Conservation (phyloP, 1,140 invertebrate species). For the Stegodyphus dumicola region DNA sequence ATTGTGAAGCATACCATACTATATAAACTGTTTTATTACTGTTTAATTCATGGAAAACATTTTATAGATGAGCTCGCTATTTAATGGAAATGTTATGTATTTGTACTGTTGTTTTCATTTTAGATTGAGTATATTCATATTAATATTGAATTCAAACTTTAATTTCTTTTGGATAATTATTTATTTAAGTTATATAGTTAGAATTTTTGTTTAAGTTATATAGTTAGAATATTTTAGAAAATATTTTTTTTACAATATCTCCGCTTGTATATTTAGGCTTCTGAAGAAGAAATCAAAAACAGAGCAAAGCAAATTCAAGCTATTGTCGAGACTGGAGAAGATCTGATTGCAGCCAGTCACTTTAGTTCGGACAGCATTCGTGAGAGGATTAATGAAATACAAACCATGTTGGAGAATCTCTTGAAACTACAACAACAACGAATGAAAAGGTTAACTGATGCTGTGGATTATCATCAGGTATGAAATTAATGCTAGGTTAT, state of each 20-base stretch:
- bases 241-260: background rate
- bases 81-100: background rate
- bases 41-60: too few species aligned
- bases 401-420: slow-evolving; percentile 94
- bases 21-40: too few species aligned
- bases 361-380: slow-evolving; percentile 95
- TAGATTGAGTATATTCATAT: background rate
- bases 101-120: background rate
- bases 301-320: slow-evolving; percentile 92
- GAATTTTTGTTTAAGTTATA: background rate
- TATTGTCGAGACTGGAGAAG: slow-evolving; percentile 90
- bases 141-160: background rate
- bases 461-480: slow-evolving; percentile 96
- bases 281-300: slow-evolving; percentile 94
- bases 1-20: too few species aligned
- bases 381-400: slow-evolving; percentile 89
- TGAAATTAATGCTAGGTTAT: background rate
- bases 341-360: slow-evolving; percentile 90
- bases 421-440: slow-evolving; percentile 89
- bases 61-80: too few species aligned
- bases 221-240: background rate
- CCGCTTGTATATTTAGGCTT: slow-evolving; percentile 72
- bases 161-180: background rate
- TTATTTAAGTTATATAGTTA: background rate
- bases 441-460: slow-evolving; percentile 92